Percentiles rank a stretch among this genome's conserved stretches.
These are phyloP conservation scores for Taphrorychus bicolor DNA, from an alignment of 2,888 invertebrate genomes.

Conservation along the genomic window DNA sequence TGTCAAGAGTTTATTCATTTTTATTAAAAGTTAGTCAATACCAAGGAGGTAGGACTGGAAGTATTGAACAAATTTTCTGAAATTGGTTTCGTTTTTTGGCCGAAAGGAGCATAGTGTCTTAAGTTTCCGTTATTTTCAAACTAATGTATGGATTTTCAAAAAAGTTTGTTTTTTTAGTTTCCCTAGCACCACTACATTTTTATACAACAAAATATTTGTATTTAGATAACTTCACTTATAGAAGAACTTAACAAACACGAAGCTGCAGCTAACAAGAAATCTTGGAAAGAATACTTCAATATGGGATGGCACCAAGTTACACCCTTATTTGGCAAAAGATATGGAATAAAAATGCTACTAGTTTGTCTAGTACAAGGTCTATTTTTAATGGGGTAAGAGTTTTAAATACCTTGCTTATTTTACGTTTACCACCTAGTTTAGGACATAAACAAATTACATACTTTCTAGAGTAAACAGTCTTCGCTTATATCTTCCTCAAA, in stretches of 20 bases:
- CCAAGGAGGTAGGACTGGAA: no score
- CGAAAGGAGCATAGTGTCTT: no score
- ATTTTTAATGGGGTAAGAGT: slow-evolving; percentile 65
- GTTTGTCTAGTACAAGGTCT: slow-evolving; percentile 51
- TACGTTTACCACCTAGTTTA: no score
- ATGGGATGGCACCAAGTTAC: slow-evolving; percentile 68
- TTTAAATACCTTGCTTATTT: no score
- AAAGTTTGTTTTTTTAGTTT: no score
- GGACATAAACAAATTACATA: slow-evolving; percentile 2
- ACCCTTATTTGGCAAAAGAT: slow-evolving; percentile 69
- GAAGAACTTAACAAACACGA: slow-evolving; percentile 1
- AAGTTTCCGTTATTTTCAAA: no score
- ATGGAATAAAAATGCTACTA: slow-evolving; percentile 66
- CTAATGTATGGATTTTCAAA: no score
- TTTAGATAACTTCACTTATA: background rate
- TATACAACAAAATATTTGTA: background rate
- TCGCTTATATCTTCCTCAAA: slow-evolving; percentile 85
- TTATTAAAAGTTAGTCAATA: no score
- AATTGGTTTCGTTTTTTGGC: no score
- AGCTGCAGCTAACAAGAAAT: slow-evolving; percentile 45
- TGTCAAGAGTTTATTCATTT: no score
- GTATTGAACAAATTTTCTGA: no score
- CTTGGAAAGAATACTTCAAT: slow-evolving; percentile 60
- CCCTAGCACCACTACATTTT: no score
- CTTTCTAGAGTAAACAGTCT: slow-evolving; percentile 70